Evolutionary conservation across 2,797 vertebrate genomes (phyloP), one percentile per base, ranked within the genome.

Genomic region (Eleutherodactylus coqui): DNA sequence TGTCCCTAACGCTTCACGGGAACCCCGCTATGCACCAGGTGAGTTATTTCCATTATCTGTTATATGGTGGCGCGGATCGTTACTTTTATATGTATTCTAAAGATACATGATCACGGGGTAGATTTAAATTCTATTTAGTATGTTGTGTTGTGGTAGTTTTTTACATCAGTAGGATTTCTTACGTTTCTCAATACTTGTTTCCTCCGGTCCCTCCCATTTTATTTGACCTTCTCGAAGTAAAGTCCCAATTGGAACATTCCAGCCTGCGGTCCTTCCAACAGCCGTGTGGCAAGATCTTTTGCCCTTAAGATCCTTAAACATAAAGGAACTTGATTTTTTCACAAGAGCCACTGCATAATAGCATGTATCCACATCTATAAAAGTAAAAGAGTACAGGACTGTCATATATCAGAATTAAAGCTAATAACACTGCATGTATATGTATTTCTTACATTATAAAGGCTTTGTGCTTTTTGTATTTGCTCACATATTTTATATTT

Each of bases 231-330:
- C 49, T 0, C 41, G 51, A 78, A 95, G 6, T 38, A 99, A 91
- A 0, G 16, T 91, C 76, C 97, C 97, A 0, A 98, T 89, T 0
- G 97, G 97, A 53, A 97, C 90, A 83, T 91, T 91, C 98, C 98
- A 99, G 75, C 98, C 97, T 5, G 95, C 96, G 0, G 96, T 95
- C 88, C 94, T 95, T 47, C 93, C 93, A 38, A 96, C 85, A 36
- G 96, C 96, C 0, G 97, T 97, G 93, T 99, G 98, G 88, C 98
- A 99, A 0, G 96, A 95, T 80, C 90, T 97, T 92, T 95, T 98
- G 73, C 96, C 95, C 14, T 0, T 0, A 36, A 99, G 90, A 0
- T 95, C 58, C 0, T 10, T 79, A 58, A 98, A 51, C 0, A 45
- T 89, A 89, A 97, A 95, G 0, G 0, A 0, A 0, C 91, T 90